A percentile compares a stretch with the other conserved stretches of the same genome.
phyloP scores from a whole-genome alignment of 2,888 invertebrate genomes.

The Drosophila melanosoma region DNA sequence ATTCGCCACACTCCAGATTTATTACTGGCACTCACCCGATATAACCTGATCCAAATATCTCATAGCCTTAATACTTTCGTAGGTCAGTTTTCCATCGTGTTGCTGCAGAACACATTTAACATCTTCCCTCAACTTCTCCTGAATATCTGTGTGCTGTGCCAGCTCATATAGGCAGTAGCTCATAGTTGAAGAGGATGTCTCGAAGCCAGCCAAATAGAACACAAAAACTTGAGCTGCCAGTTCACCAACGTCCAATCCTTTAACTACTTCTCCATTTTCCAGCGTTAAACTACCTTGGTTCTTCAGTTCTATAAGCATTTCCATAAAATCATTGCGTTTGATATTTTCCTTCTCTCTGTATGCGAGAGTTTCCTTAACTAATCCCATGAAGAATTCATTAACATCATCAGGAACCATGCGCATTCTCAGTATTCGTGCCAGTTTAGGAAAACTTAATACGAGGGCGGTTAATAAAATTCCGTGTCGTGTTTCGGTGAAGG shows the following conservation, averaged over 20 bases:
- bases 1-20: not conserved
- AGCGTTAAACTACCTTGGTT: conserved; percentile 62
- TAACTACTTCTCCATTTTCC: conserved; percentile 72
- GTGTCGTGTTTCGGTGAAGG: conserved; percentile 43
- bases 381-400: conserved; percentile 78
- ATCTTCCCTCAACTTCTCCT: conserved; percentile 85
- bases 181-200: conserved; percentile 86
- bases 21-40: conserved; percentile 78
- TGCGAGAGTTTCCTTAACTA: conserved; percentile 83
- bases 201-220: conserved; percentile 86
- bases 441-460: conserved; percentile 57
- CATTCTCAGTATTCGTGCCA: conserved; percentile 69
- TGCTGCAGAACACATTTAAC: conserved; percentile 82
- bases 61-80: conserved; percentile 83
- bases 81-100: conserved; percentile 84
- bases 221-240: conserved; percentile 86
- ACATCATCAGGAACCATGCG: conserved; percentile 68
- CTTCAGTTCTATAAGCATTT: conserved; percentile 85
- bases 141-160: conserved; percentile 85
- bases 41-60: conserved; percentile 85
- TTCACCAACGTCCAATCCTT: conserved; percentile 82
- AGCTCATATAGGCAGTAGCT: conserved; percentile 86
- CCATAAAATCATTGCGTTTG: conserved; percentile 86
- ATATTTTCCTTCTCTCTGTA: conserved; percentile 82
- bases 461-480: conserved; percentile 47